Evolutionary conservation across 2,888 invertebrate species (phyloP).

Genomic region (Eristalis tenax): DNA sequence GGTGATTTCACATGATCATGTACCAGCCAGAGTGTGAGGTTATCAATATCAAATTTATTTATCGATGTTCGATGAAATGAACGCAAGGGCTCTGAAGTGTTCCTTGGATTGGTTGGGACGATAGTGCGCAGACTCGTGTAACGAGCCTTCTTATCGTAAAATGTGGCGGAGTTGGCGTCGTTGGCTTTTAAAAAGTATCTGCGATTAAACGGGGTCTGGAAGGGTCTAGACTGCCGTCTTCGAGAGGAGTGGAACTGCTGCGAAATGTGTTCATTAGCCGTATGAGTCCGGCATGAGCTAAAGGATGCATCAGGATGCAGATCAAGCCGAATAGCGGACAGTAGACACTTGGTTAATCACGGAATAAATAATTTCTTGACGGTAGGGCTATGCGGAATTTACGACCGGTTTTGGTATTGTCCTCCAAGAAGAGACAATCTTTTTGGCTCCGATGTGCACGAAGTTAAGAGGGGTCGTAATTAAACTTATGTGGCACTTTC

Average conservation of each 20-base stretch:
- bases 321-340: not conserved
- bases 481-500: not conserved
- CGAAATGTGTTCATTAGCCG: conserved; percentile 74
- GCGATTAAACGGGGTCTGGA: conserved; percentile 10
- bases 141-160: conserved; percentile 37
- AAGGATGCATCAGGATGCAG: not conserved
- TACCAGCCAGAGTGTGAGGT: conserved; percentile 18
- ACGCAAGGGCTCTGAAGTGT: conserved; percentile 17
- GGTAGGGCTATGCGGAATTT: not conserved
- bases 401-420: not conserved
- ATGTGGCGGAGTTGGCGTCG: conserved; percentile 12
- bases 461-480: not conserved
- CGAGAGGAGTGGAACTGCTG: conserved; percentile 65
- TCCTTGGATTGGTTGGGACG: not conserved
- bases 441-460: not conserved
- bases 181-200: conserved; percentile 34
- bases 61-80: conserved; percentile 28
- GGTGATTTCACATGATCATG: not conserved
- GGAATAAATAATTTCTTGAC: not conserved
- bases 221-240: not conserved
- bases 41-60: conserved; percentile 56
- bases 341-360: not conserved
- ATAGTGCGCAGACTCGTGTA: conserved; percentile 8
- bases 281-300: not conserved
- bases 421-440: not conserved